Base-by-base conservation (phyloP, 2,113 vertebrate species). In the Erythrolamprus reginae region DNA sequence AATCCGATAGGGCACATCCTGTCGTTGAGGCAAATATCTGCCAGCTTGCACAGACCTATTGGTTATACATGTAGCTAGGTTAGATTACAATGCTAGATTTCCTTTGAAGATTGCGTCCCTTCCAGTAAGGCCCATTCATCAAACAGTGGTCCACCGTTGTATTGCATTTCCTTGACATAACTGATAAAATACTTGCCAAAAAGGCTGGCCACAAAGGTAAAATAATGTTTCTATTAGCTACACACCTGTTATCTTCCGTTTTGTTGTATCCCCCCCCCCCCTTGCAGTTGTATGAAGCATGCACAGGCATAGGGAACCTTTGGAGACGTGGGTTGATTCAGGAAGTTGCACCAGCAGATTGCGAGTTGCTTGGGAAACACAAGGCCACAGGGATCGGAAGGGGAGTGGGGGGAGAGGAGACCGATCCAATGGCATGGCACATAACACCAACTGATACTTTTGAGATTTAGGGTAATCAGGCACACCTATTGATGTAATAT, bases 391-490 rank as follows among this genome's bases (percentile, higher is more conserved):
- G 55, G 55, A 56, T 3, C n/a, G n/a, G n/a, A n/a, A n/a, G n/a
- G 21, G 21, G 21, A 2, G n/a, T 15, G 17, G 0, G 48, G 50
- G 15, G 5, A 5, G 1, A 6, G 4, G 23, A 8, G 2, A 13
- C 12, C 3, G 33, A 56, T 84, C 53, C 10, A 58, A 26, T 61
- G 26, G 6, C 23, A 84, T 17, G n/a, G 45, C 50, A 50, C 61
- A 13, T 42, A 51, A 51, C n/a, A 13, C 45, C 70, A 50, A 51
- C 5, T 50, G 26, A 28, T 50, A 47, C 45, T n/a, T 26, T 50
- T 84, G 48, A n/a, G 83, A 3, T 77, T 77, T 77, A 77, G 33
- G 19, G 89, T 0, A 0, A 0, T 0, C 4, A 38, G 90, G 52
- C 70, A 45, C 1, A 61, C 4, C 23, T 0, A 0, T 52, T n/a